Evolutionary conservation across 2,888 invertebrate species (phyloP).

Genomic region (Osmoderma eremita): DNA sequence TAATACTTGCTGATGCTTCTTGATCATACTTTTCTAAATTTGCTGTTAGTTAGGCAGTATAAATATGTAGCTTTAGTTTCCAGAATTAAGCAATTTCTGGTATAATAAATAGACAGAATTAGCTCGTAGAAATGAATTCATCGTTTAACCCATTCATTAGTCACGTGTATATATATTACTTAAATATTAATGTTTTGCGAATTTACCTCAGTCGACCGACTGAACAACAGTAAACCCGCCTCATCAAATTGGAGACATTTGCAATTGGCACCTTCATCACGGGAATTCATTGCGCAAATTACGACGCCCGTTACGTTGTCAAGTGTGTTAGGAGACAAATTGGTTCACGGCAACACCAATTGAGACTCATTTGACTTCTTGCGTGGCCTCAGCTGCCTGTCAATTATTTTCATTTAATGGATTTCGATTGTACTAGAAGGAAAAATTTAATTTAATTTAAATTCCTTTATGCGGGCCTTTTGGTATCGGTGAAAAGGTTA

Average conservation of each 20-base stretch:
- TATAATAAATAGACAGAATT: too few species aligned
- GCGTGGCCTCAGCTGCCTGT: constrained; percentile 33
- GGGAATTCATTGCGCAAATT: constrained; percentile 33
- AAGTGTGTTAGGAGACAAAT: constrained; percentile 30
- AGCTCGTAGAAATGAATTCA: too few species aligned
- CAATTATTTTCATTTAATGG: constrained; percentile 37
- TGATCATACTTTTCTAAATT: too few species aligned
- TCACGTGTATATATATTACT: too few species aligned
- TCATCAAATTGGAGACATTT: constrained; percentile 18
- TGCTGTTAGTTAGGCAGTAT: too few species aligned
- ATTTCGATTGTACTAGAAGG: constrained; percentile 25
- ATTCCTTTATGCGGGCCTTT: constrained; percentile 9
- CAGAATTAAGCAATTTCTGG: too few species aligned
- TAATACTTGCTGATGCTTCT: too few species aligned
- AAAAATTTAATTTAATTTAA: constrained; percentile 24
- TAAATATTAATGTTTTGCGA: neutral
- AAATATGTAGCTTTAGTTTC: too few species aligned
- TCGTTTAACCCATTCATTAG: too few species aligned
- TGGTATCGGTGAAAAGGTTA: neutral
- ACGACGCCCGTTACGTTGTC: constrained; percentile 31
- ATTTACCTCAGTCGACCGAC: neutral
- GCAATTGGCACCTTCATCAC: constrained; percentile 25
- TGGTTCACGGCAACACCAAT: constrained; percentile 35
- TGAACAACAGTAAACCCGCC: neutral
- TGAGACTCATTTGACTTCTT: constrained; percentile 33